phyloP scores from a whole-genome alignment of 2,113 vertebrate genomes.

The Aptenodytes patagonicus region DNA sequence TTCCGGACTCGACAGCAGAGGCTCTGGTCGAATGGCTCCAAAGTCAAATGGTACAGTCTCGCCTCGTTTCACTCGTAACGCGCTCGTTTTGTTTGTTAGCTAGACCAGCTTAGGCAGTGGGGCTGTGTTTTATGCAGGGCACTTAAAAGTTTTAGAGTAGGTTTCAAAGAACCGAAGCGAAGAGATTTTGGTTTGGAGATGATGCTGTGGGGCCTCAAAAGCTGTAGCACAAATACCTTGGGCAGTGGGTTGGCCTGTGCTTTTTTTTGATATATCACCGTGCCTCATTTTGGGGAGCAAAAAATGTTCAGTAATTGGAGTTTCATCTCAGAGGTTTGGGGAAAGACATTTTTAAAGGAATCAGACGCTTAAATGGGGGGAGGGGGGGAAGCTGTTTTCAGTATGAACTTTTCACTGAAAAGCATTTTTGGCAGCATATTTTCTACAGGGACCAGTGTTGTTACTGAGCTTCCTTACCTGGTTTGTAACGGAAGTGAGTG shows the following conservation, averaged over 20 bases:
- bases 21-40: slow-evolving; percentile 90
- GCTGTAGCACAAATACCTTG: not conserved
- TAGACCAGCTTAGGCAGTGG: not conserved
- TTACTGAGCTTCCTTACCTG: not conserved
- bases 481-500: not conserved
- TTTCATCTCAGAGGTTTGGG: not conserved
- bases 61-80: not conserved
- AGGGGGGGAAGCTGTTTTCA: not conserved
- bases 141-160: not conserved
- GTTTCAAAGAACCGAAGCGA: not conserved
- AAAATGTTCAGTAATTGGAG: not conserved
- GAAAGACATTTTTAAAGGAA: not conserved
- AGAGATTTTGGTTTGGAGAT: not conserved
- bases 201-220: not conserved
- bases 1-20: slow-evolving; percentile 89
- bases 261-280: not conserved
- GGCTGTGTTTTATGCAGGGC: not conserved
- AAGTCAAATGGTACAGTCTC: slow-evolving; percentile 82
- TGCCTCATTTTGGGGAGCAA: not conserved
- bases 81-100: rapidly evolving
- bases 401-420: not conserved
- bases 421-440: not conserved
- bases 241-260: not conserved
- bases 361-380: not conserved
- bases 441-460: not conserved